Percentiles rank a stretch among this genome's conserved stretches.
These are phyloP conservation scores for Saimiri boliviensis DNA, from an alignment of 2,113 vertebrate species.

Conservation along the genomic window DNA sequence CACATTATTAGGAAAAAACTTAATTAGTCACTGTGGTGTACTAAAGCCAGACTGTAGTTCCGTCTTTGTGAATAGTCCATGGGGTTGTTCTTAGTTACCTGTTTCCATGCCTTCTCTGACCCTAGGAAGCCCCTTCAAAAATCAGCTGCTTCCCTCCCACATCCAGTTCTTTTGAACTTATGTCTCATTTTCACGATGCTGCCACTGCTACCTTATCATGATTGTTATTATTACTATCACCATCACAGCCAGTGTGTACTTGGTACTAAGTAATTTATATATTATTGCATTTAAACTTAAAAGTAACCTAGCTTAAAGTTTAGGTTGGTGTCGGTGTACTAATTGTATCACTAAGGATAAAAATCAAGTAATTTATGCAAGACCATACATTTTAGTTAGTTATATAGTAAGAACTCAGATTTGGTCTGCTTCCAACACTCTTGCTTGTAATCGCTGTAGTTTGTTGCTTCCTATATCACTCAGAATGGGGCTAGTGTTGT, in stretches of 20 bases:
- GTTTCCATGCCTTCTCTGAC: not conserved
- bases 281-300: not conserved
- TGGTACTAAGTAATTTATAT: not conserved
- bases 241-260: not conserved
- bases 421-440: not conserved
- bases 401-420: not conserved
- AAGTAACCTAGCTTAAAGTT: not conserved
- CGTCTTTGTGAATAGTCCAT: not conserved
- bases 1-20: not conserved
- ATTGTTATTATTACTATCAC: not conserved
- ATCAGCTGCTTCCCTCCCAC: not conserved
- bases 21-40: not conserved
- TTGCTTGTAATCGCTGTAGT: not conserved
- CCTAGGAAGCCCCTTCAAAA: not conserved
- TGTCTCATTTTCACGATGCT: not conserved
- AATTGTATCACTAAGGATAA: not conserved
- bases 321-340: not conserved
- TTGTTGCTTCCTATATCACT: not conserved
- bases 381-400: not conserved
- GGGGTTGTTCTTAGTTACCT: not conserved
- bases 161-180: not conserved
- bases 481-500: not conserved
- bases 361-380: not conserved
- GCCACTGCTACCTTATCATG: not conserved
- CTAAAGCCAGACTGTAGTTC: not conserved